phyloP scores from a whole-genome alignment of 2,797 vertebrate species.

The Crocidura indochinensis region DNA sequence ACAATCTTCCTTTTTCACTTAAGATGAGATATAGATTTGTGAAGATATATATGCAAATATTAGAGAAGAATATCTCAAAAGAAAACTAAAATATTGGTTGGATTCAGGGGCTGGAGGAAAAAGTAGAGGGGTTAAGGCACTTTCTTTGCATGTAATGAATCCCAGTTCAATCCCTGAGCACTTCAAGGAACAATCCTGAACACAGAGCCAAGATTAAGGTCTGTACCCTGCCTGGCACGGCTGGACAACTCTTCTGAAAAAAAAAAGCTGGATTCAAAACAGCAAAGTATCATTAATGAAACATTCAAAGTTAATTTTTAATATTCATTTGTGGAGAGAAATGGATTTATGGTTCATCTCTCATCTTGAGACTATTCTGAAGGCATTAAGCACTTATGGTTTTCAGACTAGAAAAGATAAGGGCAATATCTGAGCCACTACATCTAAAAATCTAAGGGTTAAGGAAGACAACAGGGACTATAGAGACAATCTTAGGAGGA shows the following conservation, averaged over 20 bases:
- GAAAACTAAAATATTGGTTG: slow-evolving; percentile 52
- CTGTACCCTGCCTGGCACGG: no score
- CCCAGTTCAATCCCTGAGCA: no score
- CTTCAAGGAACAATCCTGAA: no score
- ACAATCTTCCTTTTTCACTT: slow-evolving; percentile 44
- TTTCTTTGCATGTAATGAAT: no score
- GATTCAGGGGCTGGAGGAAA: slow-evolving; percentile 6
- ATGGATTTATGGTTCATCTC: slow-evolving; percentile 48
- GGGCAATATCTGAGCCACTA: neutral
- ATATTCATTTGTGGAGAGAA: slow-evolving; percentile 51
- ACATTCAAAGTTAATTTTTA: slow-evolving; percentile 57
- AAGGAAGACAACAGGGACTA: slow-evolving; percentile 25
- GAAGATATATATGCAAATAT: slow-evolving; percentile 44
- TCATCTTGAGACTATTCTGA: slow-evolving; percentile 51
- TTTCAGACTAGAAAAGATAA: no score
- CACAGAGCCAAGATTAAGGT: no score
- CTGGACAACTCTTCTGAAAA: no score
- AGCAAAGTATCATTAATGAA: slow-evolving; percentile 22
- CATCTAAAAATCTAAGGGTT: slow-evolving; percentile 31
- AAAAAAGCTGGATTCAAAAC: slow-evolving; percentile 39
- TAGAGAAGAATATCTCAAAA: slow-evolving; percentile 48
- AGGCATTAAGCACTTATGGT: slow-evolving; percentile 41
- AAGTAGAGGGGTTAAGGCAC: no score
- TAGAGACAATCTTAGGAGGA: slow-evolving; percentile 8
- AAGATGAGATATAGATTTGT: slow-evolving; percentile 45